Conservation (phyloP, 1,140 invertebrate genomes). For the Drosophila trapezifrons region DNA sequence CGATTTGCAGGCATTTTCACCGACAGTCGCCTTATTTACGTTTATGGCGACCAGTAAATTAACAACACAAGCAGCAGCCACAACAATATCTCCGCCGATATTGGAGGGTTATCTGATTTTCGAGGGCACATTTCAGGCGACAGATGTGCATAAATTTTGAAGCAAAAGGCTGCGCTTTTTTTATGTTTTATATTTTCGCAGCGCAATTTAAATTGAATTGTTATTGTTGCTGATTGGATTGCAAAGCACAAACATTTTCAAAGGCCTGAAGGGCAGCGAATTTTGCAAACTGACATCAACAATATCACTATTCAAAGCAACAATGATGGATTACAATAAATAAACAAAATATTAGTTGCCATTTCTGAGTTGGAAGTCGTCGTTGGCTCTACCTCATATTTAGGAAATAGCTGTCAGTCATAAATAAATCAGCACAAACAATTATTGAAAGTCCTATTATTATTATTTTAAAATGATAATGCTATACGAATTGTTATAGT, state of each 20-base stretch:
- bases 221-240: conserved; percentile 57
- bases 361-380: background rate
- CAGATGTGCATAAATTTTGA: conserved; percentile 33
- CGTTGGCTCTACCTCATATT: background rate
- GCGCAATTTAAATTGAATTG: conserved; percentile 43
- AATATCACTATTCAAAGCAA: conserved; percentile 33
- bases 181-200: background rate
- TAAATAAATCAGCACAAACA: background rate
- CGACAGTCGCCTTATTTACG: conserved; percentile 52
- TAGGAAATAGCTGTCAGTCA: background rate
- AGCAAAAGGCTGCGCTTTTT: conserved; percentile 2
- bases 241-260: conserved; percentile 43
- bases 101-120: conserved; percentile 34
- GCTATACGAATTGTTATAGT: too few relatives aligned
- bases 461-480: too few relatives aligned
- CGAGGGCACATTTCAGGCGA: conserved; percentile 13
- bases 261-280: conserved; percentile 34
- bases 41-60: conserved; percentile 57
- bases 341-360: conserved; percentile 11
- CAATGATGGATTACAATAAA: conserved; percentile 23
- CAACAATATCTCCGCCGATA: conserved; percentile 39
- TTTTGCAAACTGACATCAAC: conserved; percentile 19
- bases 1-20: conserved; percentile 36
- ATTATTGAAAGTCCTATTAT: too few relatives aligned
- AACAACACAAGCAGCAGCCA: conserved; percentile 33